Evolutionary conservation across 1,140 invertebrate species (phyloP), one percentile per base, ranked within the genome.

Genomic region (Polyergus mexicanus): DNA sequence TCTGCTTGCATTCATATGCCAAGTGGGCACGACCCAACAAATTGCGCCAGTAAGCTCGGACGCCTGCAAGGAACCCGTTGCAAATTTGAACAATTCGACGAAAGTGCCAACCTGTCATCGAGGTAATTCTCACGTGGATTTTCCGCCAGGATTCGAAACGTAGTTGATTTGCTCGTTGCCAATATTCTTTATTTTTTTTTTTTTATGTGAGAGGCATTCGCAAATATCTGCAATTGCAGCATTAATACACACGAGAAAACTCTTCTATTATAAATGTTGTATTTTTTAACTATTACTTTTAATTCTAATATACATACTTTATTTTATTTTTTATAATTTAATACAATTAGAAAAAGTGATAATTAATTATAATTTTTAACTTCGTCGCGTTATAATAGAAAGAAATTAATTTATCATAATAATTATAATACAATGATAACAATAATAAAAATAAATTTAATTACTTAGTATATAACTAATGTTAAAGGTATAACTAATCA

Each of bases 1-100:
- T 88, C 56, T 32, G 76, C 77, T 69, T 75, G 77, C 65, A 85
- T 89, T 88, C 72, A 91, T 76, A 80, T 91, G 91, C 91, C 89
- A 91, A 91, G 68, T 83, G 60, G 63, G 84, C 62, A 65, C 85
- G 41, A 84, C 76, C n/a, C 81, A 85, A 89, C 88, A 91, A 91
- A 91, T 91, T 91, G 89, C 68, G 62, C 78, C 47, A 88, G 88
- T 77, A 90, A 89, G 69, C 71, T 86, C 54, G 56, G 63, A 88
- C 54, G 38, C 56, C 28, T 69, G 22, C n/a, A 54, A 84, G 75
- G 66, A 83, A 51, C 85, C 6, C n/a, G n/a, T 41, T 63, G 58
- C 65, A 84, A 58, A 87, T 88, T 85, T 88, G 71, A 74, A 72
- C 51, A 87, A 87, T 88, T 87, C 87, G 76, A 65, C 32, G 58